Evolutionary conservation across 2,797 vertebrate species (phyloP), one percentile per base, ranked within the genome.

Genomic region (Enoplosus armatus): DNA sequence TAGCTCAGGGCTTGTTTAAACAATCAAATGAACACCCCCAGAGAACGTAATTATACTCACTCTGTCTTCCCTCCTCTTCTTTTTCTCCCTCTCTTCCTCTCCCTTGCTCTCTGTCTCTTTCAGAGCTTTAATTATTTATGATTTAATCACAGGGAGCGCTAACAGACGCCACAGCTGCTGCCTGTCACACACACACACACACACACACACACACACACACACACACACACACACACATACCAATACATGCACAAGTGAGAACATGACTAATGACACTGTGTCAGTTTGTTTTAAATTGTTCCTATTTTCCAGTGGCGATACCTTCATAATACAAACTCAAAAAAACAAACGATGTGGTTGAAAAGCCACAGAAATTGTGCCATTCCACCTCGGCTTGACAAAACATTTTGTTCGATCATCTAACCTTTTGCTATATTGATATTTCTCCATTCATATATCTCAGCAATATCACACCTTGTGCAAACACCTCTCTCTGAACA

Each of bases 71-170:
- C n/a, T 51, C 64, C 48, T 78, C 68, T 59, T 79, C 53, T 69
- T 39, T 72, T 62, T 56, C 58, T 72, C 61, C 22, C 26, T 66
- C 69, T 89, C 56, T 51, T 45, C 60, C 64, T 82, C 59, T 70
- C 53, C 14, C 68, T 81, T 31, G 4, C 55, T 75, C 75, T 80
- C 60, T 77, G 62, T 86, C 87, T 88, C 83, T 89, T 86, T 87
- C 75, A 88, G 83, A 77, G 70, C 75, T 87, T 89, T 87, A 89
- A 93, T 92, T 93, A 92, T 91, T 92, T 88, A 91, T 91, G 92
- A 92, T 92, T 92, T 93, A 90, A 91, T 91, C 87, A 91, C 87
- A 83, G 79, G 81, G 81, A 85, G 80, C 18, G 6, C 69, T 84
- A 88, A 87, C 83, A 88, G 79, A 82, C 45, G 51, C 70, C 72